Base-by-base conservation (phyloP, 2,113 vertebrate genomes). In the Uria aalge region DNA sequence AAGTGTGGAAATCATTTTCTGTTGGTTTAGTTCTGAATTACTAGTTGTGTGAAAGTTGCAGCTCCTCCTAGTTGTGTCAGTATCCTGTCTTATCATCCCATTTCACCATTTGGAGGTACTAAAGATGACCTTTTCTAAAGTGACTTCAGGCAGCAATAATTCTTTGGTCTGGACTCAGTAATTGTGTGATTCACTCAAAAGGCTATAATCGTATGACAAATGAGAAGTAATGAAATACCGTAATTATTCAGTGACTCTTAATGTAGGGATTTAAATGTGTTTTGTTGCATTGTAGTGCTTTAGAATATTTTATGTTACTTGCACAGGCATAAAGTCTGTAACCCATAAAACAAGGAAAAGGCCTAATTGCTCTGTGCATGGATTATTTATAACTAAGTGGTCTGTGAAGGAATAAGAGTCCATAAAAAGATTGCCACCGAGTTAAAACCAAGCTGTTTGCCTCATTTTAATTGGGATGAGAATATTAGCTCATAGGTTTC, bases 351-450 rank as follows among this genome's bases (percentile, higher is more conserved):
- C 57, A 68, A 89, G 27, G 57, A 96, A 94, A 78, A 84, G 26
- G n/a, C 66, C 83, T 95, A 96, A 97, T 94, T 96, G 81, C 90
- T 83, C 59, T 90, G 5, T 95, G 62, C 72, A 91, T 67, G 73
- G 92, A 88, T 97, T 97, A 96, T 97, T 98, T 97, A 96, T 83
- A 94, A 53, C 74, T 75, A 47, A 94, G 90, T 88, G 52, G 68
- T 92, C 79, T 96, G 41, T 66, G 93, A 97, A 95, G 63, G 87
- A 94, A 64, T 81, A 36, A 74, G 59, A 97, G 94, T 92, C 57
- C 85, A 86, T 97, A 96, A 97, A 96, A 97, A 91, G 69, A 92
- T 94, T 73, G 85, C 30, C 75, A 78, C 26, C 79, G 72, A 83
- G 48, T 66, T 96, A 94, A 97, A 97, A 53, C 45, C 85, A 96